A percentile compares a stretch with the other conserved stretches of the same genome.
phyloP scores from a whole-genome alignment of 2,113 vertebrate genomes.

The Sturnus vulgaris region DNA sequence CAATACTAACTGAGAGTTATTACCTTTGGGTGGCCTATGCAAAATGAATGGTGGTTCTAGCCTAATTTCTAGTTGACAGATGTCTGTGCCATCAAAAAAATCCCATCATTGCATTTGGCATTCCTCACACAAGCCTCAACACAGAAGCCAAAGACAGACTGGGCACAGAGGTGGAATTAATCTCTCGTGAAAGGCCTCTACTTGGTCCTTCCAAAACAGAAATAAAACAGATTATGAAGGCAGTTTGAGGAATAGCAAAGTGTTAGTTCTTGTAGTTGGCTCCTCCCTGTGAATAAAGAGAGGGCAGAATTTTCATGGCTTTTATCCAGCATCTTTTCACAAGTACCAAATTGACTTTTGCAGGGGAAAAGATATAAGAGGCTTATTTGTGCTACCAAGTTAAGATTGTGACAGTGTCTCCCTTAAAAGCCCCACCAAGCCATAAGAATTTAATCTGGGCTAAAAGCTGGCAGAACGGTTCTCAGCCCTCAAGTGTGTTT shows the following conservation, averaged over 20 bases:
- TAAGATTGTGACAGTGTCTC: not conserved
- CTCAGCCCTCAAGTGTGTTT: conserved; percentile 17
- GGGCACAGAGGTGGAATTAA: conserved; percentile 40
- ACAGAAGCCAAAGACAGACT: not conserved
- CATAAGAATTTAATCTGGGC: conserved; percentile 29
- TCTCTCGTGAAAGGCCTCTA: not conserved
- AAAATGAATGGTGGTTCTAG: not conserved
- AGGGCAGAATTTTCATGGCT: not conserved
- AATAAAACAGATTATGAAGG: conserved; percentile 2
- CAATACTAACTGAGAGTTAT: conserved; percentile 10
- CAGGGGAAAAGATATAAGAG: not conserved
- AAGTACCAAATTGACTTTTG: conserved; percentile 7
- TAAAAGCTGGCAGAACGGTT: not conserved
- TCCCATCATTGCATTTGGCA: not conserved
- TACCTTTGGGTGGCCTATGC: not conserved
- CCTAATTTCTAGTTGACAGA: conserved; percentile 30
- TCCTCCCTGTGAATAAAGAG: not conserved
- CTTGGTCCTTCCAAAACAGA: conserved; percentile 2
- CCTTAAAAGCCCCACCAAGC: not conserved
- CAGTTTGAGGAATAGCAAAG: not conserved
- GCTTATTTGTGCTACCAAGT: not conserved
- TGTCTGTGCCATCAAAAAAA: conserved; percentile 20
- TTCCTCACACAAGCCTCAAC: not conserved
- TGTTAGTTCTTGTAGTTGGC: not conserved
- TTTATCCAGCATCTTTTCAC: conserved; percentile 19